Evolutionary conservation across 2,797 vertebrate species (phyloP).

Genomic region (Acestrorhynchus altus): DNA sequence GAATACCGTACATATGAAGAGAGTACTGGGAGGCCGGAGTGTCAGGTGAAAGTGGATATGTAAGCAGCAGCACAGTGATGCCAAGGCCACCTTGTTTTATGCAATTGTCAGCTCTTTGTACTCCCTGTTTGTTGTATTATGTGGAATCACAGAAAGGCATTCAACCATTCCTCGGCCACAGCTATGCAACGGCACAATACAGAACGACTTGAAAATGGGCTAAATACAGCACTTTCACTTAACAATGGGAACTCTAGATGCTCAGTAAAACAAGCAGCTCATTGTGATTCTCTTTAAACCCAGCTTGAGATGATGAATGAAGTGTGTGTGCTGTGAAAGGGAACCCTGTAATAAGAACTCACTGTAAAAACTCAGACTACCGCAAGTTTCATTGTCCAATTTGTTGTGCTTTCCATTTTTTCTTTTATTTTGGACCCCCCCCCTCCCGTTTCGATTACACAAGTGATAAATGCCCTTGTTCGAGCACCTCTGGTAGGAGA

Average conservation of each 20-base stretch:
- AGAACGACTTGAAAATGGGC: constrained; percentile 27
- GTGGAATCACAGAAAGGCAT: constrained; percentile 17
- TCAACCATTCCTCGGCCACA: constrained; percentile 19
- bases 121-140: constrained; percentile 18
- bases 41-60: constrained; percentile 7
- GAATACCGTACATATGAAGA: neutral
- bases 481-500: neutral
- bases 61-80: neutral
- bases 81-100: neutral
- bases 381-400: neutral
- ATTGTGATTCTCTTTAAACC: constrained; percentile 49
- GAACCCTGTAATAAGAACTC: constrained; percentile 54
- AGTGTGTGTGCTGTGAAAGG: constrained; percentile 41
- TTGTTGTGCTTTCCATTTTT: neutral
- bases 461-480: neutral
- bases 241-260: constrained; percentile 54
- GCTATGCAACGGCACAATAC: constrained; percentile 17
- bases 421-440: too few species aligned
- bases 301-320: constrained; percentile 55
- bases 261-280: constrained; percentile 54
- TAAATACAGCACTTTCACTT: constrained; percentile 24
- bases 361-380: constrained; percentile 45
- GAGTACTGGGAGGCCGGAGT: neutral
- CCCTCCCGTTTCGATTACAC: too few species aligned
- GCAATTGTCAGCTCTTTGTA: constrained; percentile 12